Conservation (phyloP, 2,797 vertebrate genomes). For the Hydrophis major region DNA sequence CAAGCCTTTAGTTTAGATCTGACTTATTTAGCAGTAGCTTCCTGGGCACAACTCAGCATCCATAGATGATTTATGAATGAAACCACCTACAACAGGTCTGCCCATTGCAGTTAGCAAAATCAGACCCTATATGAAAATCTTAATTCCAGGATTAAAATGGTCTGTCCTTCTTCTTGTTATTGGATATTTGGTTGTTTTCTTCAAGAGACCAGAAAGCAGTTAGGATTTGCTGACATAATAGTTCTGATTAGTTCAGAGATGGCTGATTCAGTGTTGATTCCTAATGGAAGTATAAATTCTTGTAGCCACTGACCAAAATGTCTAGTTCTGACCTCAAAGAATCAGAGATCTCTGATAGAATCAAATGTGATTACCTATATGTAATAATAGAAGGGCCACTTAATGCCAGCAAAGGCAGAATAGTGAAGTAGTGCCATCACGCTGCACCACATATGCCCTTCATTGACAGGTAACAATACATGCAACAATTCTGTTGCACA, state of each 20-base stretch:
- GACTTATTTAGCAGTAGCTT: neutral
- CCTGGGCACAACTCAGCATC: neutral
- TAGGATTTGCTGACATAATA: neutral
- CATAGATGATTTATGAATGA: neutral
- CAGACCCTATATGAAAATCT: neutral
- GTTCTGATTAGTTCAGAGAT: neutral
- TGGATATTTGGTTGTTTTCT: neutral
- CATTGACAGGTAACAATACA: neutral
- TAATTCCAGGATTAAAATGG: neutral
- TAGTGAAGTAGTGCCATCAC: neutral
- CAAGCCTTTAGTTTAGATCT: neutral
- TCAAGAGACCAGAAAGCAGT: neutral
- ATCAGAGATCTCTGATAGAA: neutral
- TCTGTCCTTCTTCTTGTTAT: neutral
- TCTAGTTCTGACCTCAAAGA: neutral
- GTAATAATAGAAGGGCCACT: neutral
- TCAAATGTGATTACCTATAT: neutral
- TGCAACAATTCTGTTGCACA: neutral
- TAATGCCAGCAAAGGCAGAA: neutral
- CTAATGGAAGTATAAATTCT: neutral
- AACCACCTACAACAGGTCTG: neutral
- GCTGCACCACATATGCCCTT: neutral
- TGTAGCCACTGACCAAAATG: neutral
- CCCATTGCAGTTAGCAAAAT: neutral
- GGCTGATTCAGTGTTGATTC: neutral